These are phyloP conservation scores for Sialia sialis DNA, from an alignment of 2,113 vertebrate genomes.

Conservation along the genomic window DNA sequence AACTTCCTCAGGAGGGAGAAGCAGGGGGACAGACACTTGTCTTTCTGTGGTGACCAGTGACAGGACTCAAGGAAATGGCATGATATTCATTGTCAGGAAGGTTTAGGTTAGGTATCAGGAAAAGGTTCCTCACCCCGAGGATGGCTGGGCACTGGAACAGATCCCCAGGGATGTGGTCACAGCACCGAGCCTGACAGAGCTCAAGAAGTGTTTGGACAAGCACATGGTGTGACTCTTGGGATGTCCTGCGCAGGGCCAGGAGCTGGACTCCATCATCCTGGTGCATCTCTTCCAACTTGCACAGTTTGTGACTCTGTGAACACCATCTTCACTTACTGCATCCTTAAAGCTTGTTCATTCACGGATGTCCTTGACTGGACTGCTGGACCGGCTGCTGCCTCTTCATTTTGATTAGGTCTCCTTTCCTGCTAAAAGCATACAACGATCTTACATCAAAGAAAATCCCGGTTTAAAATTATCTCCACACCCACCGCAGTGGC, in stretches of 20 bases:
- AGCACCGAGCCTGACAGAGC: neutral
- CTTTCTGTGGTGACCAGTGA: neutral
- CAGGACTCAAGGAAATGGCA: neutral
- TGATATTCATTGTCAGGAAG: accelerated
- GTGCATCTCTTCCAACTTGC: neutral
- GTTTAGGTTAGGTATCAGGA: accelerated
- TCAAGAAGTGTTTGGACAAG: accelerated
- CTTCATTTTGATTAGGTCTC: too few species aligned
- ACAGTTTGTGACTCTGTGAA: neutral
- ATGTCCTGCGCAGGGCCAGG: neutral
- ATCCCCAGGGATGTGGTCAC: neutral
- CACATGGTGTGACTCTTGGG: accelerated
- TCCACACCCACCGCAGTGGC: accelerated
- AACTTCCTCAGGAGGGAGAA: neutral
- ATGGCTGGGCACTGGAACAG: accelerated
- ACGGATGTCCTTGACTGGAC: neutral
- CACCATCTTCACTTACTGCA: neutral
- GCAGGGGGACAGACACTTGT: neutral
- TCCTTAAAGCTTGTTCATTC: neutral
- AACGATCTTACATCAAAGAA: too few species aligned
- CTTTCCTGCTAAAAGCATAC: neutral
- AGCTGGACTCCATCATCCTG: too few species aligned
- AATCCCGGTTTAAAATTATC: accelerated
- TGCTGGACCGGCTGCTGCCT: too few species aligned
- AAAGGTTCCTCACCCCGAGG: neutral